A percentile compares a stretch with the other conserved stretches of the same genome.
Evolutionary conservation across 2,797 vertebrate genomes (phyloP).

Genomic region (Eospalax fontanierii): DNA sequence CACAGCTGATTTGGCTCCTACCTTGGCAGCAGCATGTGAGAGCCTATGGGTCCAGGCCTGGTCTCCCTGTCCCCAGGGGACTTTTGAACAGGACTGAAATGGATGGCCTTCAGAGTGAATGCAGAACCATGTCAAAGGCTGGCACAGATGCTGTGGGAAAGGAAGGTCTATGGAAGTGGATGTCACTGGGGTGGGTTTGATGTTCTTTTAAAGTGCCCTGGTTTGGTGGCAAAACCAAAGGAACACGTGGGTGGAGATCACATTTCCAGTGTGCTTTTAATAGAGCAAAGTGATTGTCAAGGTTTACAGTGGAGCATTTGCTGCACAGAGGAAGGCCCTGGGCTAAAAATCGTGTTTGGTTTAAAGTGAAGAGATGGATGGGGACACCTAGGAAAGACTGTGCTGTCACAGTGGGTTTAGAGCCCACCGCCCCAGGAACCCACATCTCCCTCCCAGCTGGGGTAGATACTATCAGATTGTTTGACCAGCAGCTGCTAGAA

Average conservation of each 20-base stretch:
- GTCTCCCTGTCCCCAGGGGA: not conserved
- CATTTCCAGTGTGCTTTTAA: not conserved
- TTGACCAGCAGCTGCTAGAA: not conserved
- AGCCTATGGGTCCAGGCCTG: not conserved
- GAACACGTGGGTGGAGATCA: too few relatives aligned
- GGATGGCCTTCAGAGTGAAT: not conserved
- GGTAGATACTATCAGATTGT: not conserved
- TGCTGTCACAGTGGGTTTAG: fast-evolving
- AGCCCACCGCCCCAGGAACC: not conserved
- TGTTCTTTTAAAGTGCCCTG: fast-evolving
- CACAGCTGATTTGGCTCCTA: not conserved
- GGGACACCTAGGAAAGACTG: not conserved
- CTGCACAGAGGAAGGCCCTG: not conserved
- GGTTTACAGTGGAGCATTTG: not conserved
- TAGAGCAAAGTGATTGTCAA: not conserved
- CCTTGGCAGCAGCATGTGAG: not conserved
- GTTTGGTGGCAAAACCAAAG: not conserved
- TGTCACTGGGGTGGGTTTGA: not conserved
- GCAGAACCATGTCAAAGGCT: not conserved
- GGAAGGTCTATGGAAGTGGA: not conserved
- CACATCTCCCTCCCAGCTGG: fast-evolving
- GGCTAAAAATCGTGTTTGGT: conserved; percentile 25
- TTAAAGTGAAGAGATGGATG: not conserved
- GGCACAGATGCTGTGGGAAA: not conserved
- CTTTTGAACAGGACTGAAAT: not conserved